A percentile compares a stretch with the other conserved stretches of the same genome.
Evolutionary conservation across 2,113 vertebrate genomes (phyloP).

Genomic region (Poeciliopsis prolifica): DNA sequence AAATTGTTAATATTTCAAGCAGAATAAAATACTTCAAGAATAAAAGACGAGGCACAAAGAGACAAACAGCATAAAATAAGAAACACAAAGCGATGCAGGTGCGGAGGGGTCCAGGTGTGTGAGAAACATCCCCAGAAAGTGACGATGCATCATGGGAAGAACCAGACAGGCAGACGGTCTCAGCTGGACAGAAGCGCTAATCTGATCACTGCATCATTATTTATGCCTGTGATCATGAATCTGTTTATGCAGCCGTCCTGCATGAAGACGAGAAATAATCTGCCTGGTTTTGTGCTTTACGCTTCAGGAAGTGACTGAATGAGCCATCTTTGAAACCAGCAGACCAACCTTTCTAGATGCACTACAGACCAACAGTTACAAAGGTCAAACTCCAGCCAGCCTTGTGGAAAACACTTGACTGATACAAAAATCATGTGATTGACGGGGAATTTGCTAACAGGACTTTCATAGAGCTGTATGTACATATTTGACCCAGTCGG

Average conservation of each 20-base stretch:
- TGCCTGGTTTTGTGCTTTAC: neutral
- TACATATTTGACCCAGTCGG: neutral
- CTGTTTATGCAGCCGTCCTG: neutral
- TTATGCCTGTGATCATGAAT: conserved; percentile 3
- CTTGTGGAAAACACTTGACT: neutral
- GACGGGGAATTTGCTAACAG: neutral
- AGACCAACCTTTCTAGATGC: neutral
- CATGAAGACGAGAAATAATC: neutral
- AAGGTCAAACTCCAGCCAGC: neutral
- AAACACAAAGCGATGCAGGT: neutral
- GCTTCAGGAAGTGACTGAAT: neutral
- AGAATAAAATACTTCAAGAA: neutral
- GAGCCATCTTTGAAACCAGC: neutral
- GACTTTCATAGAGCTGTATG: neutral
- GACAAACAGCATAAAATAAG: neutral
- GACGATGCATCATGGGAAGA: conserved; percentile 30
- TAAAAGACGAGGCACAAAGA: neutral
- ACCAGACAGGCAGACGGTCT: conserved; percentile 12
- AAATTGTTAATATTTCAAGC: no score
- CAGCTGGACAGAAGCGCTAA: conserved; percentile 41
- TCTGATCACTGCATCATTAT: conserved; percentile 9
- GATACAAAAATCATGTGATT: no score
- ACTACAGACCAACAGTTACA: neutral
- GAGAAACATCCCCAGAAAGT: conserved; percentile 11
- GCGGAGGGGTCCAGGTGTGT: conserved; percentile 21